Evolutionary conservation across 2,888 invertebrate genomes (phyloP).

Genomic region (Lasiommata megera): DNA sequence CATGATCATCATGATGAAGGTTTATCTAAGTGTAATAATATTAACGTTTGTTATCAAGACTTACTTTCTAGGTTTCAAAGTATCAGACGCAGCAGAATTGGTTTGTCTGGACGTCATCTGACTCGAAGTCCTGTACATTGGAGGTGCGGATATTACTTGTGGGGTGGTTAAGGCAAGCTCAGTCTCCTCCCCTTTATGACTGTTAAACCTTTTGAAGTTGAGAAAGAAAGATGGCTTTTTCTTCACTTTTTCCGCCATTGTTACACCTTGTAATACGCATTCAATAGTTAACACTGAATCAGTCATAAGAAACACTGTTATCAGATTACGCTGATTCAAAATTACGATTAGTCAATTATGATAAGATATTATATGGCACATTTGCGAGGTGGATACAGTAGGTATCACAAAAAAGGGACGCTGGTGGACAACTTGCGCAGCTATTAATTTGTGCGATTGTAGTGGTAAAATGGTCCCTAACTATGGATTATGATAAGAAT

Average conservation of each 20-base stretch:
- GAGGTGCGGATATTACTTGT: constrained; percentile 31
- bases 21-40: no score
- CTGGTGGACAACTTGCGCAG: no score
- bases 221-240: constrained; percentile 58
- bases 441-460: no score
- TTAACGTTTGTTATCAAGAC: no score
- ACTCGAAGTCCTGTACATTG: constrained; percentile 34
- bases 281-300: constrained; percentile 25
- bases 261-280: constrained; percentile 12
- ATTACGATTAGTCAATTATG: constrained; percentile 30
- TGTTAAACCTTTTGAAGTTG: constrained; percentile 59
- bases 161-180: constrained; percentile 28
- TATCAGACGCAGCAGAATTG: constrained; percentile 40
- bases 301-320: constrained; percentile 24
- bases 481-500: no score
- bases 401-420: neutral
- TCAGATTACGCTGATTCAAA: constrained; percentile 31
- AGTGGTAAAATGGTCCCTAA: no score
- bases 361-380: constrained; percentile 31
- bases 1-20: no score
- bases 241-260: constrained; percentile 66
- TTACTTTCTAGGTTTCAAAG: constrained; percentile 54
- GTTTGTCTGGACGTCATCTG: constrained; percentile 25
- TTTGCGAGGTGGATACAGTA: neutral
- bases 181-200: constrained; percentile 44